These are phyloP conservation scores for Drosophila maculinotata DNA, from an alignment of 2,888 invertebrate species.

Conservation along the genomic window DNA sequence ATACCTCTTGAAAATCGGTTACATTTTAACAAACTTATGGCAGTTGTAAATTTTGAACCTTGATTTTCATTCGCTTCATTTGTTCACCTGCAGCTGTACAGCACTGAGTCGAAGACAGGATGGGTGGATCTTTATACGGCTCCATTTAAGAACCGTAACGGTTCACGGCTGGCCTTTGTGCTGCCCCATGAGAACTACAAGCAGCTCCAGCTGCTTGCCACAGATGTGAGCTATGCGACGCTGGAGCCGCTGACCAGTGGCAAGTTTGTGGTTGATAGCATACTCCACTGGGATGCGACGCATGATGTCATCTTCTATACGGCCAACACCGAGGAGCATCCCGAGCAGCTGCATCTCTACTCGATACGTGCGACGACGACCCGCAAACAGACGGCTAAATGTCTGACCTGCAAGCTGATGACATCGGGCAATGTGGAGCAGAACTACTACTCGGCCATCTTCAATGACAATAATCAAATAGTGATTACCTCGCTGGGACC, in stretches of 20 bases:
- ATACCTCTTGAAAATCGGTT: too few relatives aligned
- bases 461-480: constrained; percentile 90
- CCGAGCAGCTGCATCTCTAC: constrained; percentile 93
- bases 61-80: neutral
- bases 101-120: constrained; percentile 86
- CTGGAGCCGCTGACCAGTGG: constrained; percentile 87
- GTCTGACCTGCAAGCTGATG: constrained; percentile 90
- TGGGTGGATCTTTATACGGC: constrained; percentile 93
- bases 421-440: constrained; percentile 78
- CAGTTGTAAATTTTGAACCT: too few relatives aligned
- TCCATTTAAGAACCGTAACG: constrained; percentile 89
- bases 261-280: constrained; percentile 89
- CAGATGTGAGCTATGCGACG: constrained; percentile 57
- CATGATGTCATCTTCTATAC: constrained; percentile 92
- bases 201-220: constrained; percentile 88
- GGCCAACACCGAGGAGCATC: constrained; percentile 91
- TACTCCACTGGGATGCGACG: constrained; percentile 90
- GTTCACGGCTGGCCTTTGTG: constrained; percentile 90
- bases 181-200: constrained; percentile 89
- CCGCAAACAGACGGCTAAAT: constrained; percentile 86
- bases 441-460: constrained; percentile 86
- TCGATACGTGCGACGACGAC: constrained; percentile 86
- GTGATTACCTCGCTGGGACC: constrained; percentile 94
- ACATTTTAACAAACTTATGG: too few relatives aligned
- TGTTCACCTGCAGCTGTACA: constrained; percentile 64